A percentile compares a stretch with the other conserved stretches of the same genome.
phyloP scores from a whole-genome alignment of 2,797 vertebrate species.

The Calcarius lapponicus region DNA sequence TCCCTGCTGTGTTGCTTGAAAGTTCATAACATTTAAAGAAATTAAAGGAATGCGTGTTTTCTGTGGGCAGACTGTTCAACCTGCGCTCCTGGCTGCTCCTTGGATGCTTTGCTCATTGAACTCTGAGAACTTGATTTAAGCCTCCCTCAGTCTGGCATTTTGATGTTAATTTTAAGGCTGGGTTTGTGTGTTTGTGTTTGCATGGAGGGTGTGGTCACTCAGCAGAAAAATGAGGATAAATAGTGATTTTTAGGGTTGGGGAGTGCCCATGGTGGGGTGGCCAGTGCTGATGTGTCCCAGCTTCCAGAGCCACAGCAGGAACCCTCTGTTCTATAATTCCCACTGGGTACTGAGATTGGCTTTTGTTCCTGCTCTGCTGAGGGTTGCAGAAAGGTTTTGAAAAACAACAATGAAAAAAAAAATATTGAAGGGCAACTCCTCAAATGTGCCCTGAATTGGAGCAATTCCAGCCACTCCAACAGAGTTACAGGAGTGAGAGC shows the following conservation, averaged over 20 bases:
- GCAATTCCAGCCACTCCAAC: background rate
- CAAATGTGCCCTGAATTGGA: background rate
- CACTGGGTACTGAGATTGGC: rapidly evolving
- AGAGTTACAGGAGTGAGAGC: background rate
- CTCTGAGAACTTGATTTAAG: background rate
- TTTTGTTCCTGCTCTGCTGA: background rate
- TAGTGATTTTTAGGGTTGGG: background rate
- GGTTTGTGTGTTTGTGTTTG: background rate
- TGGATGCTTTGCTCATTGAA: background rate
- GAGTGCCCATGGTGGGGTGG: background rate
- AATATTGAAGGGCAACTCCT: background rate
- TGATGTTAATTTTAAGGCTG: background rate
- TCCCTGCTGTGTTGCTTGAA: background rate
- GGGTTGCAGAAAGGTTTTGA: background rate
- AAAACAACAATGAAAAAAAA: background rate
- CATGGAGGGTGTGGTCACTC: rapidly evolving
- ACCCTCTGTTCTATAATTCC: background rate
- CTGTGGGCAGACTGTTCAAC: background rate
- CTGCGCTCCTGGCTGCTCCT: background rate
- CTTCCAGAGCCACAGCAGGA: background rate
- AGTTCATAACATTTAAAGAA: slow-evolving; percentile 36
- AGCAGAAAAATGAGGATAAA: background rate
- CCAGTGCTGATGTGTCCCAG: rapidly evolving
- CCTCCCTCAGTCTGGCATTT: background rate
- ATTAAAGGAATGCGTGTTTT: background rate